Conservation (phyloP, 2,113 vertebrate genomes). For the Anas platyrhynchos region DNA sequence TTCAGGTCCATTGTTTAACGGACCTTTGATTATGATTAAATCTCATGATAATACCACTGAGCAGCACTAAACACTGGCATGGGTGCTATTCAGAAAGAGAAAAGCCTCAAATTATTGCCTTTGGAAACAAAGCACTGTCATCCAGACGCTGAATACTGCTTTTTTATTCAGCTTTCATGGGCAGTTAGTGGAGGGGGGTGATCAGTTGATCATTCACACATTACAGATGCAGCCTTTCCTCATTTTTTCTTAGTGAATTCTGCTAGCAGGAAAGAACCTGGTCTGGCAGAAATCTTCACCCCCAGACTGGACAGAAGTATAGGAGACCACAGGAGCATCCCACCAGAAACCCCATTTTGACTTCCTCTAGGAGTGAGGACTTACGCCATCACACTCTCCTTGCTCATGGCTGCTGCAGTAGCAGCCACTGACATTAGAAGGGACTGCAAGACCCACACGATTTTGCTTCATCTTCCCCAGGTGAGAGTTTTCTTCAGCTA, state of each 20-base stretch:
- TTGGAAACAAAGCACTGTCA: conserved; percentile 38
- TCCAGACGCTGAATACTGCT: background rate
- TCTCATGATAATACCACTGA: conserved; percentile 7
- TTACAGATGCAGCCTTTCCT: background rate
- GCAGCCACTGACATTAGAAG: background rate
- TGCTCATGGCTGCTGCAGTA: background rate
- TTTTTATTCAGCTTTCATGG: conserved; percentile 36
- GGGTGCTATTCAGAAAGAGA: conserved; percentile 26
- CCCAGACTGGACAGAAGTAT: background rate
- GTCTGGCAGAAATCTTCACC: background rate
- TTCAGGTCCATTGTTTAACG: background rate
- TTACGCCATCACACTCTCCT: background rate
- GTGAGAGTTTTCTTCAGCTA: background rate
- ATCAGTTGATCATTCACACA: conserved; percentile 41
- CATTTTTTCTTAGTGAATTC: background rate
- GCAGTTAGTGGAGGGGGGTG: background rate
- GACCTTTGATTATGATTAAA: conserved; percentile 8
- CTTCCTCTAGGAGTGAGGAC: background rate
- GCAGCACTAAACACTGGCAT: conserved; percentile 6
- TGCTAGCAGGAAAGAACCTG: background rate
- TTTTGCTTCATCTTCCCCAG: background rate
- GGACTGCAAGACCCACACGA: background rate
- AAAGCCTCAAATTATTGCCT: conserved; percentile 44
- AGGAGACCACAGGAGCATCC: background rate
- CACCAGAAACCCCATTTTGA: background rate